Evolutionary conservation across 2,113 vertebrate genomes (phyloP).

Genomic region (Neogobius melanostomus): DNA sequence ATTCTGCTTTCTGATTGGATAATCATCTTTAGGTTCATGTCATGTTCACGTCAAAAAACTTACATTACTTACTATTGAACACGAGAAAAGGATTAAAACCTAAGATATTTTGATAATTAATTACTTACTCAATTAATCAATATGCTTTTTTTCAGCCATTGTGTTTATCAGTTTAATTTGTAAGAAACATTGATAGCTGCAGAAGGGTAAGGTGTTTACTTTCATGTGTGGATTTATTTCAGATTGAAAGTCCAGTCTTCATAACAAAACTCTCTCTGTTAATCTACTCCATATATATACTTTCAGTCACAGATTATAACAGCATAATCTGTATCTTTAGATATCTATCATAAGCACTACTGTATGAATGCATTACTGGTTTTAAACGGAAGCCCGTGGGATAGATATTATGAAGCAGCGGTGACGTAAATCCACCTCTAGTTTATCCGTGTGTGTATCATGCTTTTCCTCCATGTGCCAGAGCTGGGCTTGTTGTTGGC

Average conservation of each 20-base stretch:
- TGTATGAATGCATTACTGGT: constrained; percentile 19
- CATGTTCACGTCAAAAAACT: no score
- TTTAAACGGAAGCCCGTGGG: constrained; percentile 24
- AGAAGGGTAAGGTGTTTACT: no score
- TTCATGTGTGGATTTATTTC: not conserved
- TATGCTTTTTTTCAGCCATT: no score
- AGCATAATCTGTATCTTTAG: constrained; percentile 48
- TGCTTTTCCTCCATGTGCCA: not conserved
- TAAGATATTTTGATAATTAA: no score
- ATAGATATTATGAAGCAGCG: constrained; percentile 16
- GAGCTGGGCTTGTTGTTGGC: not conserved
- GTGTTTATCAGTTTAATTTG: no score
- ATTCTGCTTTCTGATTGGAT: no score
- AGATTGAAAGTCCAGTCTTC: constrained; percentile 36
- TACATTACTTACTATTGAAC: no score
- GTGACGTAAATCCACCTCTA: not conserved
- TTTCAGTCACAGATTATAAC: constrained; percentile 13
- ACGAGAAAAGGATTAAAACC: no score
- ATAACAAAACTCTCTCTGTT: constrained; percentile 44
- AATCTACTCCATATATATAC: constrained; percentile 18
- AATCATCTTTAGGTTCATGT: no score
- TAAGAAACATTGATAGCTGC: no score
- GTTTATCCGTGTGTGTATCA: not conserved
- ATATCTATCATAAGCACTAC: constrained; percentile 19
- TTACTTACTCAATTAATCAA: no score